Conservation (phyloP, 2,797 vertebrate species). For the Propithecus perrieri region DNA sequence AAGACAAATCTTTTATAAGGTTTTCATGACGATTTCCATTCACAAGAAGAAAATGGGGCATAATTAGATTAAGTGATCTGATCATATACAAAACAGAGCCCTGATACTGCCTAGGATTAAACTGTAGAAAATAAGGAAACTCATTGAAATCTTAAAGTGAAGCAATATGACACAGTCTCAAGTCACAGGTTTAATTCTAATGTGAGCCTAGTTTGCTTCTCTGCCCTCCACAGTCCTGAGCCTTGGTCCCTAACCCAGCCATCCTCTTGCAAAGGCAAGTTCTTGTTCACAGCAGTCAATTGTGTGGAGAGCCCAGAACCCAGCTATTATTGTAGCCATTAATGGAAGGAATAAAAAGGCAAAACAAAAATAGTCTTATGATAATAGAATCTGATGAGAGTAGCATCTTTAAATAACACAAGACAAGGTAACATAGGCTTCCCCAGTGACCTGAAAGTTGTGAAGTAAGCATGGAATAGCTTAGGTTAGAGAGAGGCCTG, state of each 20-base stretch:
- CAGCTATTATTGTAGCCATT: neutral
- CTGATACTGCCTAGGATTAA: neutral
- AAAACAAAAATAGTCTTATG: neutral
- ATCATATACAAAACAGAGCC: neutral
- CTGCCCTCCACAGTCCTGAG: neutral
- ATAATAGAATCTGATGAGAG: neutral
- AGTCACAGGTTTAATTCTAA: neutral
- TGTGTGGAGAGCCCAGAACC: neutral
- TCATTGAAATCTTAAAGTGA: neutral
- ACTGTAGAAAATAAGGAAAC: neutral
- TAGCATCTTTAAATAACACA: neutral
- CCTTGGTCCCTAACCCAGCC: neutral
- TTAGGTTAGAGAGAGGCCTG: neutral
- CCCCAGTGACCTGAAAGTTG: neutral
- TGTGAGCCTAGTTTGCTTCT: neutral
- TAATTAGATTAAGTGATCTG: conserved; percentile 5
- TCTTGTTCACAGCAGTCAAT: neutral
- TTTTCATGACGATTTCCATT: conserved; percentile 26
- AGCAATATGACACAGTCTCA: neutral
- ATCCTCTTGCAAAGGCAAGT: neutral
- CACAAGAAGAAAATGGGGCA: conserved; percentile 14
- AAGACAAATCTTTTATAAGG: neutral
- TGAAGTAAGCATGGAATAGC: neutral
- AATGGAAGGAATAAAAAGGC: neutral
- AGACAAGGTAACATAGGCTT: neutral